Percentiles rank a stretch among this genome's conserved stretches.
Conservation (phyloP, 2,888 invertebrate genomes). For the Cyaniris semiargus region DNA sequence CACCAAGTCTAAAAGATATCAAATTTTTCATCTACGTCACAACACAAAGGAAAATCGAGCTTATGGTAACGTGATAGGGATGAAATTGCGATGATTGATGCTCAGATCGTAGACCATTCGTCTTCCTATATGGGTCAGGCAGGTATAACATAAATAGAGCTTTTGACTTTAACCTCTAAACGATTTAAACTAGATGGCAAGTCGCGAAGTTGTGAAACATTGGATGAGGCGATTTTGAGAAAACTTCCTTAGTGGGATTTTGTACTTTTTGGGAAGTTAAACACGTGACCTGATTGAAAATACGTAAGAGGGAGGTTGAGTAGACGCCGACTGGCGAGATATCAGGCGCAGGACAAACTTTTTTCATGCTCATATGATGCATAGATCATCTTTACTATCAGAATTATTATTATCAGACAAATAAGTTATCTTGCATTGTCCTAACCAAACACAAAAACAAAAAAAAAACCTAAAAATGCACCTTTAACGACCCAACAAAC, state of each 20-base stretch:
- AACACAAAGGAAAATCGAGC: too few species aligned
- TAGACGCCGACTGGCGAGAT: not conserved
- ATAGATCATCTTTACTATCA: not conserved
- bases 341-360: not conserved
- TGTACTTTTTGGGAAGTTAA: not conserved
- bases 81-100: not conserved
- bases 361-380: not conserved
- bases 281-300: not conserved
- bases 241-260: not conserved
- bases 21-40: not conserved
- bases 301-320: not conserved
- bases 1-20: constrained; percentile 22
- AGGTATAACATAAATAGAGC: constrained; percentile 46
- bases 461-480: not conserved
- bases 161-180: constrained; percentile 55
- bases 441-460: not conserved
- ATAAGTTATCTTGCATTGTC: too few species aligned
- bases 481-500: not conserved
- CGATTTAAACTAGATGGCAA: constrained; percentile 49
- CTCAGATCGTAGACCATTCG: not conserved
- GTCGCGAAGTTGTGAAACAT: constrained; percentile 37
- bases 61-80: not conserved
- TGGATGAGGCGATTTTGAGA: constrained; percentile 39
- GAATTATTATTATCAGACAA: too few species aligned
- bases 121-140: constrained; percentile 41